Evolutionary conservation across 2,113 vertebrate genomes (phyloP), one percentile per base, ranked within the genome.

Genomic region (Riparia riparia): DNA sequence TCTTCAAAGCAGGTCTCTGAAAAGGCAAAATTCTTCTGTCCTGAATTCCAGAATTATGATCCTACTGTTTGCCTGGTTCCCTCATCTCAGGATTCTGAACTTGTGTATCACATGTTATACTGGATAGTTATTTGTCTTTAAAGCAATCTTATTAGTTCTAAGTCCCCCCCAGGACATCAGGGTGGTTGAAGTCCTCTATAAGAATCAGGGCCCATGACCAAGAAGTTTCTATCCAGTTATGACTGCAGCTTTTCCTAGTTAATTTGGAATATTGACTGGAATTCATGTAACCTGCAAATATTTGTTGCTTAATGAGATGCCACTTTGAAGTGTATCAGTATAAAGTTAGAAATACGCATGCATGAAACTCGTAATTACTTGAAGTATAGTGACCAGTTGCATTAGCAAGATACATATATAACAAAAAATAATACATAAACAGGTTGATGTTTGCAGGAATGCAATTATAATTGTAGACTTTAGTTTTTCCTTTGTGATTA

Each of bases 71-170:
- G 1, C 14, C 24, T 64, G 41, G 26, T 64, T 64, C 5, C 20
- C 22, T 58, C 12, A 18, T 24, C 15, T 73, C 68, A 45, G 18
- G 32, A 45, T 44, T 28, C 13, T 51, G 32, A 51, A 24, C 10
- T 58, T 58, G 9, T 45, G 32, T 22, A 51, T 37, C 0, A 0
- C 18, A 4, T 51, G 15, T 3, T 58, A 5, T 28, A 66, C 44
- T 39, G 15, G 22, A 31, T 5, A 49, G 17, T 34, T 42, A 37
- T 58, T 66, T 76, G 42, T 58, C 47, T 68, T 81, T 42, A 66
- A 25, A 68, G 26, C 3, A 84, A 7, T 12, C 25, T 47, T 61
- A 47, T 10, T 42, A 4, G 14, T 76, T 42, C 22, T 47, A 47
- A 28, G n/a, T 29, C 19, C 11, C 16, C 57, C 16, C 16, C 50